These are phyloP conservation scores for Hozukius guyotensis DNA, from an alignment of 2,797 vertebrate species.

Conservation along the genomic window DNA sequence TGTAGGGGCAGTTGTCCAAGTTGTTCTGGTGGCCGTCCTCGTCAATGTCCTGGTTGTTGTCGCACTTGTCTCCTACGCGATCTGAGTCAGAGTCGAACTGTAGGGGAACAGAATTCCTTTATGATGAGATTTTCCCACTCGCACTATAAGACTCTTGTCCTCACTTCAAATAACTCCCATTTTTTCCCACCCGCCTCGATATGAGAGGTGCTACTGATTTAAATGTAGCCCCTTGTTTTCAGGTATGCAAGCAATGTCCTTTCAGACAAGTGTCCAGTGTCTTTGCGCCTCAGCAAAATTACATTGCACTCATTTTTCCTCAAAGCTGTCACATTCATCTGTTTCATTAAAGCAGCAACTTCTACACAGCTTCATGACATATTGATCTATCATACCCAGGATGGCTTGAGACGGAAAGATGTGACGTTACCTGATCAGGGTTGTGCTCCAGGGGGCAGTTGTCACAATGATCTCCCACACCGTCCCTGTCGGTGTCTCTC, in stretches of 20 bases:
- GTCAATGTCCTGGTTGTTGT: conserved; percentile 98
- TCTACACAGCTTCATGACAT: conserved; percentile 13
- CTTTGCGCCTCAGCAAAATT: conserved; percentile 41
- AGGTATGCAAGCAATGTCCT: conserved; percentile 59
- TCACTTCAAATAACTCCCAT: conserved; percentile 43
- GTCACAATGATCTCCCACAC: conserved; percentile 98
- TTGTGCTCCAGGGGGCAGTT: conserved; percentile 99
- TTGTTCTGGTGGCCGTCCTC: conserved; percentile 99
- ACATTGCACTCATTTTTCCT: conserved; percentile 39
- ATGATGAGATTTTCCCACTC: conserved; percentile 46
- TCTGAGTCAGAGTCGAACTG: conserved; percentile 97
- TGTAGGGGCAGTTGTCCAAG: conserved; percentile 98
- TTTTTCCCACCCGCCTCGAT: conserved; percentile 20
- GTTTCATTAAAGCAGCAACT: conserved; percentile 42
- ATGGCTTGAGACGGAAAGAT: neutral
- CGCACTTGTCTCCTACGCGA: conserved; percentile 93
- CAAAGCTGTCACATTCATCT: conserved; percentile 52
- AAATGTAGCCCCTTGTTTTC: conserved; percentile 57
- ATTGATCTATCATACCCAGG: neutral
- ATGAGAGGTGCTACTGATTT: conserved; percentile 42
- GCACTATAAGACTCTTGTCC: conserved; percentile 43
- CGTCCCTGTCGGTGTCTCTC: conserved; percentile 94
- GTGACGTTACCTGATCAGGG: conserved; percentile 91
- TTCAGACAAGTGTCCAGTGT: conserved; percentile 55
- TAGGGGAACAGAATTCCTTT: conserved; percentile 58